Conservation (phyloP, 2,797 vertebrate species). For the Argentina silus region DNA sequence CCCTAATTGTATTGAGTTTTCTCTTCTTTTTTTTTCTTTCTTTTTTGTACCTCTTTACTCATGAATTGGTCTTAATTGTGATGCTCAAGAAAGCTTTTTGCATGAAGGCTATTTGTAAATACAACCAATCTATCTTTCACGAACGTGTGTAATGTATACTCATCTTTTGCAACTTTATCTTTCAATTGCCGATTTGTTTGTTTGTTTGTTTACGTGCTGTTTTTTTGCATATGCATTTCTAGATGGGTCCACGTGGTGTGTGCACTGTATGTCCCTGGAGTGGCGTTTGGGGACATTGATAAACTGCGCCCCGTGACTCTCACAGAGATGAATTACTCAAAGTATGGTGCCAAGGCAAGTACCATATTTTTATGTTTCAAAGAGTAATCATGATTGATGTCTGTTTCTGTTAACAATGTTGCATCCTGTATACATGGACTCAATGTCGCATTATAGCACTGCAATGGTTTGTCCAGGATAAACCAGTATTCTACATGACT, state of each 20-base stretch:
- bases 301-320: slow-evolving; percentile 96
- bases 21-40: neutral
- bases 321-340: slow-evolving; percentile 99
- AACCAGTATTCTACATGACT: too few species aligned
- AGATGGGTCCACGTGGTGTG: slow-evolving; percentile 99
- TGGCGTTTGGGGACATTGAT: slow-evolving; percentile 99
- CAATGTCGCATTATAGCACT: too few species aligned
- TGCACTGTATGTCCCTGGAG: slow-evolving; percentile 97
- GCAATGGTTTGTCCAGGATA: too few species aligned
- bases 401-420: too few species aligned
- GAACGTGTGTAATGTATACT: neutral
- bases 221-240: slow-evolving; percentile 38
- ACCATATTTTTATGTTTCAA: slow-evolving; percentile 6
- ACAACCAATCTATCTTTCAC: neutral
- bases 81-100: neutral
- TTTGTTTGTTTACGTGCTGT: neutral
- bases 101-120: neutral
- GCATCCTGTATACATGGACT: too few species aligned
- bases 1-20: neutral
- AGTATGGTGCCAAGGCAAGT: slow-evolving; percentile 96
- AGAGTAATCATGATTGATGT: neutral
- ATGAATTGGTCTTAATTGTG: neutral
- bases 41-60: neutral
- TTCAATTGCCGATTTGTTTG: neutral
- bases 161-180: too few species aligned